phyloP scores from a whole-genome alignment of 2,113 vertebrate species.

The Ammodytes marinus region DNA sequence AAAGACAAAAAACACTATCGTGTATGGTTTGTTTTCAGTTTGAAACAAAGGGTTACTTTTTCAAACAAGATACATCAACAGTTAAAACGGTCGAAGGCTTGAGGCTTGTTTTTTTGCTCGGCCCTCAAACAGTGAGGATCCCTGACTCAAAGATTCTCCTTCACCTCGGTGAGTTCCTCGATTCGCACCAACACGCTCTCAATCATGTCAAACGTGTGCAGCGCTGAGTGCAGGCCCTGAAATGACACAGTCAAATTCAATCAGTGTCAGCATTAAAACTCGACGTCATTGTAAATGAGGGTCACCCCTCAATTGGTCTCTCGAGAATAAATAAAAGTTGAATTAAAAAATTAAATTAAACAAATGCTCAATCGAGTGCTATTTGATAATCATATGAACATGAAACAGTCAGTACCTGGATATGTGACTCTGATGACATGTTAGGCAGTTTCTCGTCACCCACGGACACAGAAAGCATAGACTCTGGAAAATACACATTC shows the following conservation, averaged over 20 bases:
- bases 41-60: not conserved
- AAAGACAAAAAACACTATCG: not conserved
- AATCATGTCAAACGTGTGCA: constrained; percentile 98
- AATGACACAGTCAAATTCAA: constrained; percentile 9
- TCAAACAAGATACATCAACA: not conserved
- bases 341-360: too few species aligned
- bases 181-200: constrained; percentile 95
- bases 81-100: not conserved
- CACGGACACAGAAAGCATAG: constrained; percentile 80
- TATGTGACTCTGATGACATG: constrained; percentile 92
- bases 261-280: not conserved
- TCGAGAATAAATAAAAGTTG: too few species aligned
- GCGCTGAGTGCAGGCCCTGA: constrained; percentile 94
- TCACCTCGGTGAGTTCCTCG: constrained; percentile 93
- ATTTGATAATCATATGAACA: not conserved
- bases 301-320: too few species aligned
- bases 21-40: not conserved
- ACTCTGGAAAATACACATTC: constrained; percentile 11
- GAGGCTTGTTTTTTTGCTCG: not conserved
- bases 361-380: not conserved
- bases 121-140: constrained; percentile 6
- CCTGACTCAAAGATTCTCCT: constrained; percentile 62
- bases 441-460: constrained; percentile 88
- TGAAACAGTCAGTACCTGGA: constrained; percentile 85
- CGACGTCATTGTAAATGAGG: too few species aligned